phyloP scores from a whole-genome alignment of 2,888 invertebrate genomes.

The Agapetus fuscipes region DNA sequence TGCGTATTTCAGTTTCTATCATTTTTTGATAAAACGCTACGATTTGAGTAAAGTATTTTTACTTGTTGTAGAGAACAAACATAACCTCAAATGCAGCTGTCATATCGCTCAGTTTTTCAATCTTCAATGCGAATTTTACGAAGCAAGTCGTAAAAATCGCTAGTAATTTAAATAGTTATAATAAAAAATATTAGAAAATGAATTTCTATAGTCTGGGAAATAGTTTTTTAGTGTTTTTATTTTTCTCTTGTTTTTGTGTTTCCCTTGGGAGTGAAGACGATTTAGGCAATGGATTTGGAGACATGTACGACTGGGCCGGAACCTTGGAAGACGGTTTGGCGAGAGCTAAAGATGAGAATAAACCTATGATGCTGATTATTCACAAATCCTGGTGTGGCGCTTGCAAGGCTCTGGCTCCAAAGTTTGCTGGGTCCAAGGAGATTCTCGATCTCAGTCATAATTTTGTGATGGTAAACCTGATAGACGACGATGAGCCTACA shows the following conservation, averaged over 20 bases:
- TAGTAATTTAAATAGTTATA: too few relatives aligned
- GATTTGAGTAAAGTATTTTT: too few relatives aligned
- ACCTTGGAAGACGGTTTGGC: conserved; percentile 37
- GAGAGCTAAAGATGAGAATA: conserved; percentile 33
- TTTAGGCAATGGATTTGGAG: conserved; percentile 38
- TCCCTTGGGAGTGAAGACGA: not conserved
- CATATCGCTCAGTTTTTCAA: too few relatives aligned
- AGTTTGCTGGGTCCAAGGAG: conserved; percentile 47
- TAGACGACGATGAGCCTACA: conserved; percentile 49
- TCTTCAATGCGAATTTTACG: too few relatives aligned
- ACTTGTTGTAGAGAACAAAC: too few relatives aligned
- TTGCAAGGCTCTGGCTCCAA: conserved; percentile 53
- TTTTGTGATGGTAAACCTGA: conserved; percentile 57
- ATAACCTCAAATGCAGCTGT: too few relatives aligned
- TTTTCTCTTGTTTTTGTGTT: not conserved
- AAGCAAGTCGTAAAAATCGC: too few relatives aligned
- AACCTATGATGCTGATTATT: conserved; percentile 55
- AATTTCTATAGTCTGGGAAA: too few relatives aligned
- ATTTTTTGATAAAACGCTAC: too few relatives aligned
- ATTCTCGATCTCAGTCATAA: conserved; percentile 48
- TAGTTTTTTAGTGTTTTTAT: too few relatives aligned
- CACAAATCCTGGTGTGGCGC: conserved; percentile 59
- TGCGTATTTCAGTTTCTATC: too few relatives aligned
- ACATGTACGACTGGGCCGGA: conserved; percentile 38
- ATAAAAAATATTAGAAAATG: too few relatives aligned